A percentile compares a stretch with the other conserved stretches of the same genome.
Conservation (phyloP, 2,888 invertebrate species). For the Orthosia gothica region DNA sequence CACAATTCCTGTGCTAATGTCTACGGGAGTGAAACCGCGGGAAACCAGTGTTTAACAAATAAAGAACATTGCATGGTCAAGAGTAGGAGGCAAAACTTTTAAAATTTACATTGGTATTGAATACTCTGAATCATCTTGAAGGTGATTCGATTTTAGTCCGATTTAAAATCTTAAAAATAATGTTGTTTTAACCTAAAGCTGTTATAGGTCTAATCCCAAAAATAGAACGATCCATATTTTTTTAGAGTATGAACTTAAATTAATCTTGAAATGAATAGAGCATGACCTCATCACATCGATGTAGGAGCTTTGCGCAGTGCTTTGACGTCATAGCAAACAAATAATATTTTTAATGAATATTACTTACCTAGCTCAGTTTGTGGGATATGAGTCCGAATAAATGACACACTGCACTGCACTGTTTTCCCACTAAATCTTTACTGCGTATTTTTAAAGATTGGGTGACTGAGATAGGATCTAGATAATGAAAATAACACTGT, state of each 20-base stretch:
- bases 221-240: constrained; percentile 22
- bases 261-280: neutral
- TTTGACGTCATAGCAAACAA: constrained; percentile 24
- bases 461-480: no score
- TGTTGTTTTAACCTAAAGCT: no score
- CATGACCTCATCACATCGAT: constrained; percentile 33
- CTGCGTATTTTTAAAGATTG: neutral
- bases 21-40: no score
- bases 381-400: neutral
- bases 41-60: no score
- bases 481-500: no score
- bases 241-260: neutral
- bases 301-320: constrained; percentile 1
- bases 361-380: constrained; percentile 9
- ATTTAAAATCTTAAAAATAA: no score
- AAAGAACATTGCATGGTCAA: no score
- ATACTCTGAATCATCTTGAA: no score
- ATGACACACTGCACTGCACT: neutral
- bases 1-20: no score
- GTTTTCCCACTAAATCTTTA: neutral
- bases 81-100: no score
- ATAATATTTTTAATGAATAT: neutral
- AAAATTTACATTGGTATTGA: no score
- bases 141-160: no score
- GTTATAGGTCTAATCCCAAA: neutral